Evolutionary conservation across 2,113 vertebrate species (phyloP).

Genomic region (Lampris megalopsis): DNA sequence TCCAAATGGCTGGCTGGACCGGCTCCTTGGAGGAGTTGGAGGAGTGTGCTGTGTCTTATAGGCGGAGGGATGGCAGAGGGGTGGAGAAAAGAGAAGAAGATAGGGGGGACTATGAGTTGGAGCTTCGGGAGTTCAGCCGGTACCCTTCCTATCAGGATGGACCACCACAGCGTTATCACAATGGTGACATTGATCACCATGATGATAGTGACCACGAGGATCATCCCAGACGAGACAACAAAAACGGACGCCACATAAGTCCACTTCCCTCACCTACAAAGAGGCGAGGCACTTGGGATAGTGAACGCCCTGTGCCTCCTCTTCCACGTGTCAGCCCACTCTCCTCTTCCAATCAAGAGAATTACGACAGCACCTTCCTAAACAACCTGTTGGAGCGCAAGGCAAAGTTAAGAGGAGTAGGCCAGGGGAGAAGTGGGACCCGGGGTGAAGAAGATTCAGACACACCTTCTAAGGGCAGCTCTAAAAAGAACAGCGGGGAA

Average conservation of each 20-base stretch:
- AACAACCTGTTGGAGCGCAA: constrained; percentile 88
- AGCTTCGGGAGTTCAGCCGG: constrained; percentile 65
- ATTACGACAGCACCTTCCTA: constrained; percentile 87
- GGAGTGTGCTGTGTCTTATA: constrained; percentile 89
- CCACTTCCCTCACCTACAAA: constrained; percentile 84
- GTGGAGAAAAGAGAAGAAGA: constrained; percentile 67
- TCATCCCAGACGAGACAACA: constrained; percentile 75
- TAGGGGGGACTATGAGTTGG: constrained; percentile 65
- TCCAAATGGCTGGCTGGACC: constrained; percentile 84
- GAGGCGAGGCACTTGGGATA: constrained; percentile 83
- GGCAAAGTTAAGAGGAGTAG: constrained; percentile 72
- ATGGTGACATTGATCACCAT: constrained; percentile 77
- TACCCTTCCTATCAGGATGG: constrained; percentile 71
- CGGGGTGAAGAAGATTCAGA: constrained; percentile 81
- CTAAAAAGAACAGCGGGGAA: constrained; percentile 79
- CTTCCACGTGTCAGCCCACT: constrained; percentile 71
- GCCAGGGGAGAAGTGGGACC: constrained; percentile 53
- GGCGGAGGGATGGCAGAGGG: constrained; percentile 77
- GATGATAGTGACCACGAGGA: constrained; percentile 78
- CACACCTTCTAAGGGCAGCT: constrained; percentile 87
- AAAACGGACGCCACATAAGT: constrained; percentile 81
- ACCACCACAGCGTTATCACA: constrained; percentile 63
- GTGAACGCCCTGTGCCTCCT: constrained; percentile 56
- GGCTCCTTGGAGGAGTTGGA: constrained; percentile 95
- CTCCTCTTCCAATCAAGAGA: constrained; percentile 77